Conservation (phyloP, 2,797 vertebrate species). For the Selene dorsalis region DNA sequence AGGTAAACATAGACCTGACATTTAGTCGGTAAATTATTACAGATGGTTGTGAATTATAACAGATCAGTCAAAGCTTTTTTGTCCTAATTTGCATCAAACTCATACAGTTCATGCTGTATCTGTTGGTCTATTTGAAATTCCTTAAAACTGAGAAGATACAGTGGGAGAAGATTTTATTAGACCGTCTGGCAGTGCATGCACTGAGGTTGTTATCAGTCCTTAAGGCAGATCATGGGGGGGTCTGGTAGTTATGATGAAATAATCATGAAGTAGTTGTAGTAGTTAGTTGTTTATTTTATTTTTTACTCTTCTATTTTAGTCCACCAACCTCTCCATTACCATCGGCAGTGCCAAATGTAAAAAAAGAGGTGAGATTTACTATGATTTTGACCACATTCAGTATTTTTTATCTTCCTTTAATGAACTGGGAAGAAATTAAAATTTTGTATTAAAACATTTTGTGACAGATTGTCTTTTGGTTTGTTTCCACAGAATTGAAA, state of each 20-base stretch:
- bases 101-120: not conserved
- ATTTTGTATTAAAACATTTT: not conserved
- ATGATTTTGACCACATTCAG: not conserved
- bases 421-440: too few relatives aligned
- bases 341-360: conserved; percentile 47
- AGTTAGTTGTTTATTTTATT: not conserved
- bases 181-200: not conserved
- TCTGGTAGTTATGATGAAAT: not conserved
- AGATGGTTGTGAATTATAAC: not conserved
- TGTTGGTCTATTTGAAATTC: not conserved
- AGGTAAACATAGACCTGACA: not conserved
- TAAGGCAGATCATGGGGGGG: not conserved
- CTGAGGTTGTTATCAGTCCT: not conserved
- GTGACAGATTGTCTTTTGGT: conserved; percentile 9
- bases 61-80: not conserved
- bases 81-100: not conserved
- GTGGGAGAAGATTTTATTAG: not conserved
- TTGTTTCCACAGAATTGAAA: conserved; percentile 65
- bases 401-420: not conserved
- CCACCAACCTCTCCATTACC: conserved; percentile 40
- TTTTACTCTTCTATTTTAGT: conserved; percentile 55
- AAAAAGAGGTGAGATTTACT: conserved; percentile 74
- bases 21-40: not conserved
- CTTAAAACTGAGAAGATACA: not conserved
- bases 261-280: too few relatives aligned